Evolutionary conservation across 1,140 invertebrate genomes (phyloP), one percentile per base, ranked within the genome.

Genomic region (Oryzaephilus surinamensis): DNA sequence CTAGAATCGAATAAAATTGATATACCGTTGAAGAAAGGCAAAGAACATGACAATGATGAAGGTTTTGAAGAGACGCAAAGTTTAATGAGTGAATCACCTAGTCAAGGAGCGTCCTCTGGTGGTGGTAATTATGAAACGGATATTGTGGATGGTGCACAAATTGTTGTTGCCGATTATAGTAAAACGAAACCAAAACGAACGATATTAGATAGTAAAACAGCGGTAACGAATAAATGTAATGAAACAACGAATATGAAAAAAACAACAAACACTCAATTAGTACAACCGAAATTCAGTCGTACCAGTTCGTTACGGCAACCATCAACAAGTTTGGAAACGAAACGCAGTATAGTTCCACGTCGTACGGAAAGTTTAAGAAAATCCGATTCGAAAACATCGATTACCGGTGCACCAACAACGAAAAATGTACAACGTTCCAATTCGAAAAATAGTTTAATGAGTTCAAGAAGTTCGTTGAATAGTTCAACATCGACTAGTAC

Each of bases 31-130:
- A 42, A 48, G 3, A 34, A 50, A 44, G 41, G 13, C 31, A 51
- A 48, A 37, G 50, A 56, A 32, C 46, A 53, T 21, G 64, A 65
- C 54, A 81, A 85, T 46, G 87, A 92, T 55, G 87, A 91, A 67
- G 87, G 86, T 6, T 91, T 91, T 53, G 86, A 92, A 58, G 87
- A 90, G 64, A 87, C 84, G 0, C 84, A 88, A 45, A 87, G 78
- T 47, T 64, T 88, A 15, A 81, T 87, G 30, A 88, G 84, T 0
- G 86, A 90, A 54, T 85, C 81, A 1, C 72, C 83, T 1, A 87
- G 84, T 29, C 57, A 59, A 41, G 57, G 57, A 7, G 55, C 57
- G 6, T 59, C 55, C 0, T 57, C 55, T 2, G 51, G 49, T 6
- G 51, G 54, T 15, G 51, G 54, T 18, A 56, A 57, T 35, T 58